phyloP scores from a whole-genome alignment of 2,113 vertebrate genomes.

The Upupa epops region DNA sequence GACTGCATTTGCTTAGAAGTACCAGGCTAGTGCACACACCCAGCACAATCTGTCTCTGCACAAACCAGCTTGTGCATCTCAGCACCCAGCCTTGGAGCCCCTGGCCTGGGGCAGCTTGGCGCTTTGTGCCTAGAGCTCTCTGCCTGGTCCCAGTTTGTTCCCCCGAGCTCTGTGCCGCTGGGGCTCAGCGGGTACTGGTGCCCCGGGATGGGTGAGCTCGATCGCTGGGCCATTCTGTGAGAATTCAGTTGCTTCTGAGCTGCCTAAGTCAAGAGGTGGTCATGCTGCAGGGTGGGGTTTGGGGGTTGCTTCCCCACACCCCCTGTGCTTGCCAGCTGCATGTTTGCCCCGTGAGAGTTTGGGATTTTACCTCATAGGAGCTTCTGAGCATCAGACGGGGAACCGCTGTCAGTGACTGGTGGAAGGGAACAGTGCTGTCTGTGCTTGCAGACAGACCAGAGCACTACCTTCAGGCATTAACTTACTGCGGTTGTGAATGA shows the following conservation, averaged over 20 bases:
- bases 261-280: neutral
- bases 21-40: rapidly evolving
- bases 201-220: neutral
- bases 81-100: neutral
- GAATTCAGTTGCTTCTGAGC: neutral
- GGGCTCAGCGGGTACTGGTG: rapidly evolving
- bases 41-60: neutral
- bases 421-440: neutral
- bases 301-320: neutral
- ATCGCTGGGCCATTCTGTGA: rapidly evolving
- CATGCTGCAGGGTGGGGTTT: neutral
- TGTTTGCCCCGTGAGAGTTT: neutral
- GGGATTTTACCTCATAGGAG: neutral
- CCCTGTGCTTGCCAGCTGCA: neutral
- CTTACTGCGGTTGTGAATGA: neutral
- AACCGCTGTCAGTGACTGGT: neutral
- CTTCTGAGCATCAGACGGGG: neutral
- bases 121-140: rapidly evolving
- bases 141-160: neutral
- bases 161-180: neutral
- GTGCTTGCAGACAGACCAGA: neutral
- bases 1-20: neutral
- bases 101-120: neutral
- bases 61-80: neutral
- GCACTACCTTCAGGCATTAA: neutral